Evolutionary conservation across 2,888 invertebrate species (phyloP).

Genomic region (Drymonia ruficornis): DNA sequence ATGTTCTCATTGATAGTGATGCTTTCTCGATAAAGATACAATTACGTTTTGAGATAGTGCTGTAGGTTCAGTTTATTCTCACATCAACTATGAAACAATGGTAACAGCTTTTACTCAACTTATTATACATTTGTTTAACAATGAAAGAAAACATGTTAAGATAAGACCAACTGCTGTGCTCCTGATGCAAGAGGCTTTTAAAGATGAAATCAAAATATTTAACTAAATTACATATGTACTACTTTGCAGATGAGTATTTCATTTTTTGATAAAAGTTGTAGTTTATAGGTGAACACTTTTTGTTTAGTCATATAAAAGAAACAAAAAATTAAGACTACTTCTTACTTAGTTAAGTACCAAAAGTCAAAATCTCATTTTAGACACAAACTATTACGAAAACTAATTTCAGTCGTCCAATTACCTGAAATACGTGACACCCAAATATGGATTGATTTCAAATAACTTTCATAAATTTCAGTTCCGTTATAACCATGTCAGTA

Average conservation of each 20-base stretch:
- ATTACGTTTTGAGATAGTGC: no score
- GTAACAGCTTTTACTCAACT: background rate
- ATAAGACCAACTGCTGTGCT: conserved; percentile 20
- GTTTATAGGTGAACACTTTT: no score
- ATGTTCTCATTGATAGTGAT: no score
- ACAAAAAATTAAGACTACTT: no score
- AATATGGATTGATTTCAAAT: background rate
- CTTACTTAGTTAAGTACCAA: no score
- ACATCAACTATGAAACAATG: background rate
- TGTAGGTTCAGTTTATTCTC: background rate
- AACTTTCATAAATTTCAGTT: background rate
- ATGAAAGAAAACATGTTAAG: conserved; percentile 29
- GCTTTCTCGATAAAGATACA: no score
- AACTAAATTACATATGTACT: no score
- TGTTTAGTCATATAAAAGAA: no score
- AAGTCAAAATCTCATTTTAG: background rate
- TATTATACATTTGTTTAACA: conserved; percentile 7
- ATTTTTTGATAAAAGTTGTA: no score
- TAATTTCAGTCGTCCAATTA: background rate
- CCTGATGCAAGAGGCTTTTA: conserved; percentile 20
- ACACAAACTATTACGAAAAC: background rate
- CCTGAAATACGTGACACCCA: background rate
- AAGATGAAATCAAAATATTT: conserved; percentile 5
- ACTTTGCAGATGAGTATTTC: no score
- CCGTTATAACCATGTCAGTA: background rate